Percentiles rank a stretch among this genome's conserved stretches.
phyloP scores from a whole-genome alignment of 53 echinoderm and acorn worm species.

The Antedon mediterranea region DNA sequence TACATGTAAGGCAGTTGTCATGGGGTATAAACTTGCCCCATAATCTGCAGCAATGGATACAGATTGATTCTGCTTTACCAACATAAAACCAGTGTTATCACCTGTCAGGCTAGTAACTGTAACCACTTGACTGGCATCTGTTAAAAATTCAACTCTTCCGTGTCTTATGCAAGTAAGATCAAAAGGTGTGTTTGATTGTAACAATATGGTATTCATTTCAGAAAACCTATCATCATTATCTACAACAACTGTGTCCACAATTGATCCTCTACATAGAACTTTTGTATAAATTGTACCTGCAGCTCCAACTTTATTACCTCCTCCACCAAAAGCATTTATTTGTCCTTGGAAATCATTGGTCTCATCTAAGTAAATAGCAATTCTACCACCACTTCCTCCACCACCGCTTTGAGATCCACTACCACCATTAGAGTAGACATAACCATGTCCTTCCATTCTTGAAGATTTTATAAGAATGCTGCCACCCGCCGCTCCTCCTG shows the following conservation, averaged over 20 bases:
- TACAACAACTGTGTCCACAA: slow-evolving; percentile 19
- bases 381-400: slow-evolving; percentile 74
- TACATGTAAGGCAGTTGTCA: slow-evolving; percentile 47
- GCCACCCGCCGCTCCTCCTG: slow-evolving; percentile 66
- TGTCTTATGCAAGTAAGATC: slow-evolving; percentile 23
- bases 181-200: slow-evolving; percentile 8
- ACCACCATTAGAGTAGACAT: slow-evolving; percentile 49
- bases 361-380: slow-evolving; percentile 28
- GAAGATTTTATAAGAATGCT: slow-evolving; percentile 35
- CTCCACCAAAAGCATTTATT: slow-evolving; percentile 36
- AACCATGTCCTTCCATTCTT: slow-evolving; percentile 41
- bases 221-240: slow-evolving; percentile 30
- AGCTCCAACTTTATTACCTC: slow-evolving; percentile 38
- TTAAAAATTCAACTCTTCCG: slow-evolving; percentile 33
- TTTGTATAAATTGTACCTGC: slow-evolving; percentile 55
- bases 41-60: slow-evolving; percentile 42
- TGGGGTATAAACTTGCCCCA: slow-evolving; percentile 35
- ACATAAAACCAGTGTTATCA: slow-evolving; percentile 46
- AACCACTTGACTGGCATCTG: slow-evolving; percentile 15
- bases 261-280: slow-evolving; percentile 3
- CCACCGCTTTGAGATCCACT: slow-evolving; percentile 24
- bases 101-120: slow-evolving; percentile 32
- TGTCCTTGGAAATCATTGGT: slow-evolving; percentile 43
- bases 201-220: slow-evolving; percentile 24
- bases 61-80: slow-evolving; percentile 38